These are phyloP conservation scores for Sebastes baramenuke DNA, from an alignment of 2,797 vertebrate species.

Conservation along the genomic window DNA sequence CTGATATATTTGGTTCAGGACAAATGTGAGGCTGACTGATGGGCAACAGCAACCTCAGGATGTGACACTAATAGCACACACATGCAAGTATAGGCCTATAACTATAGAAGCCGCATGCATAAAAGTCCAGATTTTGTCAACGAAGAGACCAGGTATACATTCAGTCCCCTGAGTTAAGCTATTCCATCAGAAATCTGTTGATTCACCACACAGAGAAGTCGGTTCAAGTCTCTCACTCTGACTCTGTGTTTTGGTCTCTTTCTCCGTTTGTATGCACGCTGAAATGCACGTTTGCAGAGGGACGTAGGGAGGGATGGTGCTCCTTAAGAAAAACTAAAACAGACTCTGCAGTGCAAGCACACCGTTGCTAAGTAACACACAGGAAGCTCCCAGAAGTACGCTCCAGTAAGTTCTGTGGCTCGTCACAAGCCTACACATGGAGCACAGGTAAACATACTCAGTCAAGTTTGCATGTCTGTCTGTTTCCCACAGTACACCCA, in stretches of 20 bases:
- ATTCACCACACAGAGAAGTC: conserved; percentile 13
- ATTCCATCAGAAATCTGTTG: conserved; percentile 37
- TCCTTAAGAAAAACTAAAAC: conserved; percentile 59
- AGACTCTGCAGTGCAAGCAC: conserved; percentile 55
- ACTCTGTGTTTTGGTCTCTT: background rate
- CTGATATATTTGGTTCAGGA: background rate
- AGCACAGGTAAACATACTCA: conserved; percentile 67
- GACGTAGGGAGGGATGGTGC: background rate
- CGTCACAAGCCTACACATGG: conserved; percentile 66
- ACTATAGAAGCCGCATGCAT: background rate
- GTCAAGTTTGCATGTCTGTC: conserved; percentile 40
- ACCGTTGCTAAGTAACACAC: conserved; percentile 81
- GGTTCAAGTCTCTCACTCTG: background rate
- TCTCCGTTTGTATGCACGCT: conserved; percentile 13
- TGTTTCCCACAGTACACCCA: conserved; percentile 4
- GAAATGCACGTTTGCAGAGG: conserved; percentile 26
- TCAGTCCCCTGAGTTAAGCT: background rate
- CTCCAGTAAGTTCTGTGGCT: conserved; percentile 61
- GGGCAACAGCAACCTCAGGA: background rate
- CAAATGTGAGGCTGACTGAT: background rate
- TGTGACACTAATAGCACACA: background rate
- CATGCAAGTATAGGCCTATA: background rate
- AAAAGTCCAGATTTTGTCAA: background rate
- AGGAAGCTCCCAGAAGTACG: conserved; percentile 68
- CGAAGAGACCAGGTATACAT: background rate